Percentiles rank a stretch among this genome's conserved stretches.
These are phyloP conservation scores for Pocillopora verrucosa DNA, from an alignment of 64 coral and sea anemone species.

Conservation along the genomic window DNA sequence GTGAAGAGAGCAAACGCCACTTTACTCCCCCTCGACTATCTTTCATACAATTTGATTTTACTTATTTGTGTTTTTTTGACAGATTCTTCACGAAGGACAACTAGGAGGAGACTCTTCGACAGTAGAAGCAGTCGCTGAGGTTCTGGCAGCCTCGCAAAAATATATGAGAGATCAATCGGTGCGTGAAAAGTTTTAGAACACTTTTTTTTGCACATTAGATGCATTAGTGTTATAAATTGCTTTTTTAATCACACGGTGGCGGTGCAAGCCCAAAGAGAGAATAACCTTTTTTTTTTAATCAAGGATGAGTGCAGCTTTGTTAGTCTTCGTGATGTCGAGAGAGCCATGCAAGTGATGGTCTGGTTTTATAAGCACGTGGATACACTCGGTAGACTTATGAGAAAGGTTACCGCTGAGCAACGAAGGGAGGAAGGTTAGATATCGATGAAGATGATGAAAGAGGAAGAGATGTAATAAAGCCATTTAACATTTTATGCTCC, in stretches of 20 bases:
- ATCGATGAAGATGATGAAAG: constrained; percentile 23
- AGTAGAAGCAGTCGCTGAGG: constrained; percentile 57
- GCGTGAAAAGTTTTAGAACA: background rate
- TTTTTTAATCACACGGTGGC: background rate
- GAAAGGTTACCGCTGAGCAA: background rate
- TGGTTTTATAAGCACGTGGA: constrained; percentile 67
- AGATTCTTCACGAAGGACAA: constrained; percentile 46
- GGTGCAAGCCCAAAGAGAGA: background rate
- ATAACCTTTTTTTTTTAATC: background rate
- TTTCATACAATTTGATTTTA: too few species aligned
- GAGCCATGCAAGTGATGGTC: constrained; percentile 73
- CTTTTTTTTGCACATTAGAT: background rate
- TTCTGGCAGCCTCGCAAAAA: constrained; percentile 71
- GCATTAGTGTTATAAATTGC: background rate
- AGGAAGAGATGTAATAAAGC: constrained; percentile 20
- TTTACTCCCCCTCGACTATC: too few species aligned
- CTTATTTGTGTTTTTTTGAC: background rate
- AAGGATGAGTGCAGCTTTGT: constrained; percentile 66
- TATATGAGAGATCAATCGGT: constrained; percentile 91
- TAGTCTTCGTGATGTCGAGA: constrained; percentile 74
- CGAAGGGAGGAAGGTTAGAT: constrained; percentile 15
- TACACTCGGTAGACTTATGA: constrained; percentile 13
- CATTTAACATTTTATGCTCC: too few species aligned
- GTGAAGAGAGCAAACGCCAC: constrained; percentile 56
- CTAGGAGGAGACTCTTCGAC: constrained; percentile 37